A percentile compares a stretch with the other conserved stretches of the same genome.
Evolutionary conservation across 2,888 invertebrate genomes (phyloP).

Genomic region (Hofmannophila pseudospretella): DNA sequence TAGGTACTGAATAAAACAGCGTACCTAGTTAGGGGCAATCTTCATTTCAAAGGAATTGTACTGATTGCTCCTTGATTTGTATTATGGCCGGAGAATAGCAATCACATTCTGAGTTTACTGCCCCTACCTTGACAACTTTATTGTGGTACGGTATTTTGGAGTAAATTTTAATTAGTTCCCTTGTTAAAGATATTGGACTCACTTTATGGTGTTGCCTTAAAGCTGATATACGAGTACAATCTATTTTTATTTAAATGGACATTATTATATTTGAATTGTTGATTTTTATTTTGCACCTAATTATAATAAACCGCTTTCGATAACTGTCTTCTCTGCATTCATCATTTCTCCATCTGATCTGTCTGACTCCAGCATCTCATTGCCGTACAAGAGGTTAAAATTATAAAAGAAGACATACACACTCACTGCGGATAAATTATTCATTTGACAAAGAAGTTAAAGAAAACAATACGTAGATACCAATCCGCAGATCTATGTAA

Average conservation of each 20-base stretch:
- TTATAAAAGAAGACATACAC: no score
- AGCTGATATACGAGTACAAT: background rate
- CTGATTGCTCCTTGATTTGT: conserved; percentile 24
- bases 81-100: conserved; percentile 18
- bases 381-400: no score
- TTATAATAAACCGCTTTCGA: no score
- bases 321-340: no score
- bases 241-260: background rate
- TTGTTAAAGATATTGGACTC: conserved; percentile 53
- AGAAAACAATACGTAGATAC: no score
- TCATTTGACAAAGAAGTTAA: no score
- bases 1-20: conserved; percentile 1
- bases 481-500: no score
- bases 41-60: conserved; percentile 10
- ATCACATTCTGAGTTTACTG: conserved; percentile 42
- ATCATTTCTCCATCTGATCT: no score
- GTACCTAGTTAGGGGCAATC: conserved; percentile 6
- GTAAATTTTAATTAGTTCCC: conserved; percentile 60
- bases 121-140: conserved; percentile 47
- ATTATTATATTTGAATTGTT: background rate
- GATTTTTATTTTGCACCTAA: no score
- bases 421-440: no score
- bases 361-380: no score
- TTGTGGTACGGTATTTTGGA: conserved; percentile 48
- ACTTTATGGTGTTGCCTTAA: conserved; percentile 34